Conservation (phyloP, 2,888 invertebrate genomes). For the Camptogramma bilineatum region DNA sequence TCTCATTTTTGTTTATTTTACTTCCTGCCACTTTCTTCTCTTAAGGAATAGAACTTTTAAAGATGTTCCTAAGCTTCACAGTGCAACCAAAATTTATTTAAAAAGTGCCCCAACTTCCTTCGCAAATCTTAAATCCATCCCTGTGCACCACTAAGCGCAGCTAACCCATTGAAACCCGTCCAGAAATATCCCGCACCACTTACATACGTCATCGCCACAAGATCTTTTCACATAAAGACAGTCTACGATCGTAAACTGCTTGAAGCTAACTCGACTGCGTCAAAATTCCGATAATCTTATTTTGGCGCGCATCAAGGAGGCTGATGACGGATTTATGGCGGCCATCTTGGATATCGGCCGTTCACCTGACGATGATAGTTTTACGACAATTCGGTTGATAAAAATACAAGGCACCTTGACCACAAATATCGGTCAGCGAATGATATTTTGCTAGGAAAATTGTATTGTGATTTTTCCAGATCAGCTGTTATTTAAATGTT, state of each 20-base stretch:
- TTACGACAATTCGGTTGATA: conserved; percentile 75
- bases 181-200: conserved; percentile 70
- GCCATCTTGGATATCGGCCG: conserved; percentile 78
- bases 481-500: conserved; percentile 6
- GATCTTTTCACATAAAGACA: conserved; percentile 54
- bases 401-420: conserved; percentile 78
- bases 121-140: conserved; percentile 8
- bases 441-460: conserved; percentile 19
- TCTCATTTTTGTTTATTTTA: not conserved
- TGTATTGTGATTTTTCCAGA: conserved; percentile 7
- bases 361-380: conserved; percentile 82
- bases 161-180: conserved; percentile 49
- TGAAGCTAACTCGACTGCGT: conserved; percentile 72
- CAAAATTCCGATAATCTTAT: conserved; percentile 84
- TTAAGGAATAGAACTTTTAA: too few species aligned
- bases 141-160: conserved; percentile 25
- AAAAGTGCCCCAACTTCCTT: not conserved
- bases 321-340: conserved; percentile 80
- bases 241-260: conserved; percentile 72
- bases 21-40: too few species aligned
- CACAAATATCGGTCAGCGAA: conserved; percentile 61
- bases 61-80: too few species aligned
- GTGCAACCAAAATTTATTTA: too few species aligned
- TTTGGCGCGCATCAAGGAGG: conserved; percentile 83
- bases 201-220: conserved; percentile 74